Conservation (phyloP, 2,797 vertebrate species). For the Myotis daubentonii region DNA sequence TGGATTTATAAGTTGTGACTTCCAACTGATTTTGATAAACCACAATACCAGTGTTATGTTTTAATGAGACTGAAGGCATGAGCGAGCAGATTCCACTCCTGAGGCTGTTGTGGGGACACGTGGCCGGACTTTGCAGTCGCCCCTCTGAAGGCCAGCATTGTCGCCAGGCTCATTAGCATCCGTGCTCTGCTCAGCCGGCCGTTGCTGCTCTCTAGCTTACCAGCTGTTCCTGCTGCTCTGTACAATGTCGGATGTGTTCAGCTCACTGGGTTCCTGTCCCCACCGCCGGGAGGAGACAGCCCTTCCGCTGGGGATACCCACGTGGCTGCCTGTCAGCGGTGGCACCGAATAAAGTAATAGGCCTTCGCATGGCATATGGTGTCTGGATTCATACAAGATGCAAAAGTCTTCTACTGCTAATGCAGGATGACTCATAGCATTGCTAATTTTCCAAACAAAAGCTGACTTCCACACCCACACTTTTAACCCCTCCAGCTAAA, state of each 20-base stretch:
- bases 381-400: slow-evolving; percentile 99
- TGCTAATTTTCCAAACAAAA: slow-evolving; percentile 97
- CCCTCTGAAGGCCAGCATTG: slow-evolving; percentile 75
- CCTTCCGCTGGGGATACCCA: slow-evolving; percentile 92
- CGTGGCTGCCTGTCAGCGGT: slow-evolving; percentile 92
- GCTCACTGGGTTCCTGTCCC: slow-evolving; percentile 91
- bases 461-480: slow-evolving; percentile 91
- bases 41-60: slow-evolving; percentile 43
- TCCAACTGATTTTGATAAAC: slow-evolving; percentile 54
- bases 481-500: slow-evolving; percentile 87
- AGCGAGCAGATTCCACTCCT: slow-evolving; percentile 46
- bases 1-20: slow-evolving; percentile 52
- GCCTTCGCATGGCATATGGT: slow-evolving; percentile 99
- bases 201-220: slow-evolving; percentile 92
- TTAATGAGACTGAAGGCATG: slow-evolving; percentile 77
- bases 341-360: slow-evolving; percentile 92
- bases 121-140: slow-evolving; percentile 33
- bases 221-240: slow-evolving; percentile 98
- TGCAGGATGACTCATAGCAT: slow-evolving; percentile 99
- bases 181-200: slow-evolving; percentile 85
- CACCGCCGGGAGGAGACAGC: slow-evolving; percentile 88
- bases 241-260: slow-evolving; percentile 97
- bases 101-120: slow-evolving; percentile 69
- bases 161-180: slow-evolving; percentile 93
- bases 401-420: slow-evolving; percentile 97